These are phyloP conservation scores for Phanerotoma sp. DNA, from an alignment of 2,888 invertebrate species.

Conservation along the genomic window DNA sequence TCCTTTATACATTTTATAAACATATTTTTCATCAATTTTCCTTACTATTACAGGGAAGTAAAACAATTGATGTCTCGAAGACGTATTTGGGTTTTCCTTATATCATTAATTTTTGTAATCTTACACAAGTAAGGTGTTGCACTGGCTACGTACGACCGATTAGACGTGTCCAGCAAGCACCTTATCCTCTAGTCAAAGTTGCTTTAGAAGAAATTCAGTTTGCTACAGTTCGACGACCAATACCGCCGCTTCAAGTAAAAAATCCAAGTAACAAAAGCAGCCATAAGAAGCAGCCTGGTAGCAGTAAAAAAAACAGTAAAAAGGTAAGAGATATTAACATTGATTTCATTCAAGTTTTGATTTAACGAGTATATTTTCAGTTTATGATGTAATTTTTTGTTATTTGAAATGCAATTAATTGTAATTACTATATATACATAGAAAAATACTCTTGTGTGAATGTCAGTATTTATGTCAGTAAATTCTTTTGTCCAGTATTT, in stretches of 20 bases:
- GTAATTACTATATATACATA: too few relatives aligned
- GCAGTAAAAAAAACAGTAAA: constrained; percentile 55
- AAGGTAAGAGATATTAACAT: too few relatives aligned
- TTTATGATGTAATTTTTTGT: too few relatives aligned
- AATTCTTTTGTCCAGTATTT: too few relatives aligned
- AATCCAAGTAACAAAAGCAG: constrained; percentile 42
- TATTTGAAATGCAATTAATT: too few relatives aligned
- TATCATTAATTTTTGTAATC: constrained; percentile 73
- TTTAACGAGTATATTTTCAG: too few relatives aligned
- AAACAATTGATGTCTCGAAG: constrained; percentile 71
- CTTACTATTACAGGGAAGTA: constrained; percentile 67
- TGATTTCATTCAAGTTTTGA: too few relatives aligned
- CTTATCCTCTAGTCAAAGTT: constrained; percentile 78
- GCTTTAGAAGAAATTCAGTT: constrained; percentile 59
- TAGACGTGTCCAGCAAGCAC: constrained; percentile 75
- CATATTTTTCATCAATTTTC: constrained; percentile 17
- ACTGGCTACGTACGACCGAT: constrained; percentile 72
- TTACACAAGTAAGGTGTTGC: constrained; percentile 73
- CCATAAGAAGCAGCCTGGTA: constrained; percentile 48
- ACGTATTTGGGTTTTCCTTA: constrained; percentile 72
- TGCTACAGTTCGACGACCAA: constrained; percentile 35
- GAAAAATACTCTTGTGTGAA: too few relatives aligned
- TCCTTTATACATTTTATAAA: constrained; percentile 5
- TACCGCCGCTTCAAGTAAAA: constrained; percentile 38
- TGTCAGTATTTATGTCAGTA: too few relatives aligned